Evolutionary conservation across 2,888 invertebrate genomes (phyloP).

Genomic region (Sarcophaga subvicina): DNA sequence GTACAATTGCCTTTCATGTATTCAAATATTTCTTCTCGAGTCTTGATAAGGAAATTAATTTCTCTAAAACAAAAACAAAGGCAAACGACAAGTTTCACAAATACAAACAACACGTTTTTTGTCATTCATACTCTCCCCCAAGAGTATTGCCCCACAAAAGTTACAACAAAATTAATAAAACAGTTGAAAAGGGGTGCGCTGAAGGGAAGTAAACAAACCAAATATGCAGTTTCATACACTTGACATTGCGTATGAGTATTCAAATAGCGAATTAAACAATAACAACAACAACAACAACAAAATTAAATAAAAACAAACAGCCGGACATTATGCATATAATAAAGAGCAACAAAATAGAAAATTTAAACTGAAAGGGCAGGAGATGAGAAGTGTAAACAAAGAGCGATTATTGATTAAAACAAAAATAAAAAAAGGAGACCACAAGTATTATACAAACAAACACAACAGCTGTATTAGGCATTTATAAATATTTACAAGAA

Average conservation of each 20-base stretch:
- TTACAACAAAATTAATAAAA: neutral
- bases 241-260: slow-evolving; percentile 31
- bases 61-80: neutral
- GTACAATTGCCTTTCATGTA: neutral
- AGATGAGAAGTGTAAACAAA: neutral
- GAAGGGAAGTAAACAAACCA: slow-evolving; percentile 11
- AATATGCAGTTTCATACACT: slow-evolving; percentile 11
- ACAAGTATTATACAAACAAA: neutral
- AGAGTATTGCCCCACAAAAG: neutral
- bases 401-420: neutral
- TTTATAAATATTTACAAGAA: neutral
- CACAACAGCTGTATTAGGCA: neutral
- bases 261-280: neutral
- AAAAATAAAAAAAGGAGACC: neutral
- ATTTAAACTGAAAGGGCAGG: neutral
- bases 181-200: neutral
- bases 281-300: neutral
- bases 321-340: neutral
- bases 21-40: neutral
- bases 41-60: slow-evolving; percentile 20
- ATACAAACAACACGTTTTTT: slow-evolving; percentile 30
- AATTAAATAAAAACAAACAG: neutral
- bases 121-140: neutral
- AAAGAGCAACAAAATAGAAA: too few relatives aligned
- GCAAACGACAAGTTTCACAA: neutral